Evolutionary conservation across 2,888 invertebrate species (phyloP), one percentile per base, ranked within the genome.

Genomic region (Dastarcus helophoroides): DNA sequence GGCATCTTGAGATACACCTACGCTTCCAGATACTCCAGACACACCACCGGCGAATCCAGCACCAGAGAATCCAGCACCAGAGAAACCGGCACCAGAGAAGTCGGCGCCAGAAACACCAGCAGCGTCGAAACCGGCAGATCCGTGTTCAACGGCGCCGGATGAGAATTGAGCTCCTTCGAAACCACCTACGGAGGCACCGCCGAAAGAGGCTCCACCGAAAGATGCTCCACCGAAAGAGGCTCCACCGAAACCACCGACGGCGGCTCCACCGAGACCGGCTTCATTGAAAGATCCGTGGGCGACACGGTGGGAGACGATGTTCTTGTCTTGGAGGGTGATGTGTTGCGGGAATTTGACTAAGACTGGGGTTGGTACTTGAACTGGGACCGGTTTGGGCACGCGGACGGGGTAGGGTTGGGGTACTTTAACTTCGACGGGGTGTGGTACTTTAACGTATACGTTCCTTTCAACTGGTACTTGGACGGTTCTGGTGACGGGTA

Each of bases 401-500:
- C 44, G 40, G 3, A 50, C 50, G 12, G 45, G 44, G 22, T 40
- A 39, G 13, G 51, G 47, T 34, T 50, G 43, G 6, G 47, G 42
- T 29, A 47, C 48, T 14, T 40, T 42, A 15, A 50, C 47, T 28
- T 40, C 41, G 14, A 51, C 43, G 22, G 47, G 40, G 23, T 43
- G 42, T 14, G 44, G 49, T 29, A 49, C 48, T 14, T 37, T 43
- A 3, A 52, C 44, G 34, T 43, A 43, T 13, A 52, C 46, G 4
- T 48, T 46, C 23, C 43, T 50, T 17, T 48, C 48, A 9, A 53
- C 48, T 28, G 47, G 45, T 21, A 46, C 43, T 4, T 38, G 33
- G 9, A 49, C 40, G 14, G 42, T 48, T 32, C 35, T 50, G 14
- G 43, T 44, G 21, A 50, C 37, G 13, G 37, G 38, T 9, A 50